phyloP scores from a whole-genome alignment of 2,113 vertebrate genomes.

The Aplodontia rufa region DNA sequence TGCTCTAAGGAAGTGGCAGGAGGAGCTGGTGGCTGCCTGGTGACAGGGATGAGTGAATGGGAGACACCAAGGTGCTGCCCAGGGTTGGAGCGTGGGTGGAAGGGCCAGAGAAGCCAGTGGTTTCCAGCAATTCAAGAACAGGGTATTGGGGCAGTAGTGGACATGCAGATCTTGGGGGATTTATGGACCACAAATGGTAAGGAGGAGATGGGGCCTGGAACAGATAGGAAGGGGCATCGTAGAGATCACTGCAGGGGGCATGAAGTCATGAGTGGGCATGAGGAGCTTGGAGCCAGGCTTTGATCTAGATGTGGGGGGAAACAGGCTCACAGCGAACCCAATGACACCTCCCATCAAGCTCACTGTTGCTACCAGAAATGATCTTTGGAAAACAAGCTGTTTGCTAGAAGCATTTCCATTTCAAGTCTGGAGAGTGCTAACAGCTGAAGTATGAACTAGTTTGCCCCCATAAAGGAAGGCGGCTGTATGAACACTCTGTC shows the following conservation, averaged over 20 bases:
- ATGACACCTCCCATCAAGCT: accelerated
- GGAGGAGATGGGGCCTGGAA: neutral
- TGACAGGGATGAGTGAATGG: no score
- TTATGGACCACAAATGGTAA: no score
- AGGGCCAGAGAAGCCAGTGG: neutral
- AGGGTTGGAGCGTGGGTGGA: neutral
- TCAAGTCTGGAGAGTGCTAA: neutral
- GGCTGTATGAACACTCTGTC: neutral
- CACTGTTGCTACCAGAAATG: neutral
- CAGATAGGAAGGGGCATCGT: neutral
- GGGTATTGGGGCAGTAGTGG: neutral
- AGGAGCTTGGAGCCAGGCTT: neutral
- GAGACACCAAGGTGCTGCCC: neutral
- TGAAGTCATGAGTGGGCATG: neutral
- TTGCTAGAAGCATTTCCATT: neutral
- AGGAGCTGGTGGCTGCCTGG: no score
- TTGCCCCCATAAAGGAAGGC: neutral
- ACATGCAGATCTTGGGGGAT: neutral
- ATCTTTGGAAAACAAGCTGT: accelerated
- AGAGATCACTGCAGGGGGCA: neutral
- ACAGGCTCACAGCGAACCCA: neutral
- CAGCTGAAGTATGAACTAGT: neutral
- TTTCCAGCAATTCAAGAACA: neutral
- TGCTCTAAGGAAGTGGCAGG: neutral
- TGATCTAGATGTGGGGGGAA: neutral